Evolutionary conservation across 2,797 vertebrate genomes (phyloP).

Genomic region (Triplophysa bombifrons): DNA sequence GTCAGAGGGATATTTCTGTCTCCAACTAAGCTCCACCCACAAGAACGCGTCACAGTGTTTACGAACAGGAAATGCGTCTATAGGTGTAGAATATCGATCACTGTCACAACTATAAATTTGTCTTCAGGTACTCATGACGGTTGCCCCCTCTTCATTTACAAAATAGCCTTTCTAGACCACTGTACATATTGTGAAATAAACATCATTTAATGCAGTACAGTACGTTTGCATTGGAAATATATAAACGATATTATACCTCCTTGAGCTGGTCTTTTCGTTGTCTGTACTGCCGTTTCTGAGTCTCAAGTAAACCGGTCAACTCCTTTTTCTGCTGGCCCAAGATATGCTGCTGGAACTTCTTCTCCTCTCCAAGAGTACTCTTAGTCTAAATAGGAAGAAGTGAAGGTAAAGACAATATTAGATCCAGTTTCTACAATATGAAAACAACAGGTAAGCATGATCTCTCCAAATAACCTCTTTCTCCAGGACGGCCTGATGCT

Average conservation of each 20-base stretch:
- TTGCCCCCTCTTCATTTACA: too few relatives aligned
- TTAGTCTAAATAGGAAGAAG: slow-evolving; percentile 72
- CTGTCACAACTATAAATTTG: too few relatives aligned
- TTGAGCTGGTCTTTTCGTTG: slow-evolving; percentile 92
- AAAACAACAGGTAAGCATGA: not conserved
- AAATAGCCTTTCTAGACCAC: too few relatives aligned
- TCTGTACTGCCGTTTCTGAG: slow-evolving; percentile 89
- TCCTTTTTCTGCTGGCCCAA: slow-evolving; percentile 92
- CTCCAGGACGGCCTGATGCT: slow-evolving; percentile 86
- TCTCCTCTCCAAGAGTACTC: slow-evolving; percentile 82
- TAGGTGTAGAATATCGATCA: too few relatives aligned
- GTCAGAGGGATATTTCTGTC: too few relatives aligned
- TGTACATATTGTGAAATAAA: too few relatives aligned
- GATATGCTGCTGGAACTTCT: slow-evolving; percentile 94
- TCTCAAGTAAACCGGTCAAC: slow-evolving; percentile 84
- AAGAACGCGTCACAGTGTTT: too few relatives aligned
- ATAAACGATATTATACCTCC: slow-evolving; percentile 75
- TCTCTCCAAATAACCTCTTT: slow-evolving; percentile 80
- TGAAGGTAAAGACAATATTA: not conserved
- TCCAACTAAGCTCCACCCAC: too few relatives aligned
- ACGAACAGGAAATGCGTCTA: too few relatives aligned
- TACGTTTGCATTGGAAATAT: not conserved
- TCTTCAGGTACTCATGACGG: too few relatives aligned
- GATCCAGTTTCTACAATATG: not conserved
- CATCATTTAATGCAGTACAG: not conserved